A percentile compares a stretch with the other conserved stretches of the same genome.
phyloP scores from a whole-genome alignment of 2,888 invertebrate genomes.

The Endomychus coccineus region DNA sequence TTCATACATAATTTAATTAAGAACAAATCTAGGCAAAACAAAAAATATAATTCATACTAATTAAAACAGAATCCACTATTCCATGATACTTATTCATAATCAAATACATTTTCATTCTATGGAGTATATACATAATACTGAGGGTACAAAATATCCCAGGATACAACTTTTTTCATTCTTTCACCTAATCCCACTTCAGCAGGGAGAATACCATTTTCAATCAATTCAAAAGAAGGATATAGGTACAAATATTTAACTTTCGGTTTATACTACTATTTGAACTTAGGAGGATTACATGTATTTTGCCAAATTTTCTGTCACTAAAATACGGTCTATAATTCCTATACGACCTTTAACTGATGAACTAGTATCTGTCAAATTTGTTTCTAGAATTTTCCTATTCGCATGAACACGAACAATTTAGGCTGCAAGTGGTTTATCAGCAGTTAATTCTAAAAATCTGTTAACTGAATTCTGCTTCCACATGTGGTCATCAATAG shows the following conservation, averaged over 20 bases:
- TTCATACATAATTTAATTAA: too few relatives aligned
- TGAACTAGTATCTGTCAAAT: constrained; percentile 4
- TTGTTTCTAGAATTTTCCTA: constrained; percentile 12
- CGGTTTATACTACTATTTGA: constrained; percentile 3
- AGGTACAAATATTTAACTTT: constrained; percentile 6
- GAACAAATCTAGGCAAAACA: too few relatives aligned
- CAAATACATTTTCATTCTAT: too few relatives aligned
- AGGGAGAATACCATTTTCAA: constrained; percentile 12
- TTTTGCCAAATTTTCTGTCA: constrained; percentile 12
- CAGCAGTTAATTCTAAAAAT: constrained; percentile 6
- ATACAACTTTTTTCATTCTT: constrained; percentile 6
- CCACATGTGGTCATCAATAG: constrained; percentile 11
- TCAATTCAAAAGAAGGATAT: constrained; percentile 11
- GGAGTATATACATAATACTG: constrained; percentile 8
- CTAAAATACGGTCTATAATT: constrained; percentile 7
- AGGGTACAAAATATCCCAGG: constrained; percentile 12
- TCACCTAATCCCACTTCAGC: constrained; percentile 1
- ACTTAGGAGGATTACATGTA: constrained; percentile 3
- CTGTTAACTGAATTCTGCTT: constrained; percentile 5
- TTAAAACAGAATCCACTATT: too few relatives aligned
- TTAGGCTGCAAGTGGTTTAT: constrained; percentile 7
- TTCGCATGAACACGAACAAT: constrained; percentile 8
- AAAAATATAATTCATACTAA: too few relatives aligned
- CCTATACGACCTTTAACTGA: constrained; percentile 1
- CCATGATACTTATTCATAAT: too few relatives aligned